Base-by-base conservation (phyloP, 2,888 invertebrate genomes). In the Brachypalpus laphriformis region DNA sequence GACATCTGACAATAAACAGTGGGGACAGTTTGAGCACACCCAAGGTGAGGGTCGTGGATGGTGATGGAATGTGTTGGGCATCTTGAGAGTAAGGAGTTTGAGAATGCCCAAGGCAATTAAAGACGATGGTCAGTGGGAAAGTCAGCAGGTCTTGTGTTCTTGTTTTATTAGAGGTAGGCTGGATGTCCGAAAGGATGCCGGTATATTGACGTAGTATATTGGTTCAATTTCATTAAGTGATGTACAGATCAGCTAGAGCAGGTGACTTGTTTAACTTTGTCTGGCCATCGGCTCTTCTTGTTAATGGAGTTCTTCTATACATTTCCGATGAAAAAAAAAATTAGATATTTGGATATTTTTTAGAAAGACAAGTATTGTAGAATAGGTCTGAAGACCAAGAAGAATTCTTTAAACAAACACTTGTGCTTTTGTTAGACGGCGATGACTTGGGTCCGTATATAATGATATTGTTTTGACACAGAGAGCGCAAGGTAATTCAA, bases 1-100 rank as follows among this genome's bases (percentile, higher is more conserved):
- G 78, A 74, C 78, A 74, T 37, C 49, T 74, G 65, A 83, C 51
- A 83, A 80, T 78, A 74, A 74, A 71, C 66, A 72, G 51, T 16
- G 51, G 59, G 25, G 57, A 72, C 49, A 70, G 42, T 70, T 22
- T 47, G 8, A 47, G 9, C 5, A 18, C 11, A n/a, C 14, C n/a
- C 2, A 3, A 28, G 40, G 28, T 31, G 9, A 14, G 22, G 40
- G 9, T 20, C 1, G 45, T 14, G 2, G 37, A 9, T 16, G 7
- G 4, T 8, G 22, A 40, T 56, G 25, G 25, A 25, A 57, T 47
- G 65, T 34, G 51, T 42, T 11, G 34, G 9, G 8, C 34, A 34
- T 31, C 25, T 22, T 42, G 16, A 1, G 16, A 34, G 57, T 34
- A 3, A 34, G 57, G 25, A 40, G 57, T 9, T 37, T 51, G 8